Evolutionary conservation across 2,888 invertebrate species (phyloP).

Genomic region (Morpho achilles): DNA sequence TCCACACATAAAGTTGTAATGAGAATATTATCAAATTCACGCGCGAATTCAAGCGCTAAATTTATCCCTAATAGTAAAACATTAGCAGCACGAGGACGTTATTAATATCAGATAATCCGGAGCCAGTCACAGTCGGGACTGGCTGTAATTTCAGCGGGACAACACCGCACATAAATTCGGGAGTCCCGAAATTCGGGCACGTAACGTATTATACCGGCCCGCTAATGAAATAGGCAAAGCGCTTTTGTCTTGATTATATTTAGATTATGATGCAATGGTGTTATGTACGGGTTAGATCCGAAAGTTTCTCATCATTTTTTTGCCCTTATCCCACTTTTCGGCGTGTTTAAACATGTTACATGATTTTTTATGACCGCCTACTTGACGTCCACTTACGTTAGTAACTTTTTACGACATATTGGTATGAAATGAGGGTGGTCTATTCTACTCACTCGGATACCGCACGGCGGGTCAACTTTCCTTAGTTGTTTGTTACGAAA

Average conservation of each 20-base stretch:
- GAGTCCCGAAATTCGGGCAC: conserved; percentile 38
- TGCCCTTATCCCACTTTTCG: no score
- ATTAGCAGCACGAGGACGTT: conserved; percentile 16
- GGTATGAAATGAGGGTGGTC: no score
- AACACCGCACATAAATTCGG: conserved; percentile 38
- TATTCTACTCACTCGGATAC: no score
- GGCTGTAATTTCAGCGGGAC: conserved; percentile 27
- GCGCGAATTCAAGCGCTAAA: background rate
- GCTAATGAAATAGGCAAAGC: conserved; percentile 42
- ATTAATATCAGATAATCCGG: conserved; percentile 32
- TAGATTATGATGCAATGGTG: conserved; percentile 10
- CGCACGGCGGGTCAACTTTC: no score
- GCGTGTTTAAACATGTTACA: no score
- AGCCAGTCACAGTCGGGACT: conserved; percentile 25
- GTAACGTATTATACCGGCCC: conserved; percentile 34
- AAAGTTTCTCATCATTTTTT: no score
- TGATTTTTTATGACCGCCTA: no score
- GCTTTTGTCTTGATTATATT: conserved; percentile 28
- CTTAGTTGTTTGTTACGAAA: no score
- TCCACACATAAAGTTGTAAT: background rate
- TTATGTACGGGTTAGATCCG: no score
- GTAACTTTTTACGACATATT: no score
- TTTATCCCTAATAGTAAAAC: conserved; percentile 9
- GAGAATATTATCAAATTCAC: conserved; percentile 1
- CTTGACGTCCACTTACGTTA: no score